Percentiles rank a stretch among this genome's conserved stretches.
Conservation (phyloP, 2,797 vertebrate species). For the Tympanoctomys barrerae region DNA sequence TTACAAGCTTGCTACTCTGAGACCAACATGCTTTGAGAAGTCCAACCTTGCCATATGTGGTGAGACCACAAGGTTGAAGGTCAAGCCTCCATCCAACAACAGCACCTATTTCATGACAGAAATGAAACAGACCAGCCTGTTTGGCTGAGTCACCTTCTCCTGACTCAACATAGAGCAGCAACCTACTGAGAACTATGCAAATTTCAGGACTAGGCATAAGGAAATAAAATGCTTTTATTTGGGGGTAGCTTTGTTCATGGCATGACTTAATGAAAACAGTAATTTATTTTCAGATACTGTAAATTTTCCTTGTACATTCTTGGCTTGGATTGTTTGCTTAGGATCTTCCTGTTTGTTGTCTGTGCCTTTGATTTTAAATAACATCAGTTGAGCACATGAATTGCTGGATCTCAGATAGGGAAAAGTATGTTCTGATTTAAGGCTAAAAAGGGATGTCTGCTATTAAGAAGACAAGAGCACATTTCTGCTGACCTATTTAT, state of each 20-base stretch:
- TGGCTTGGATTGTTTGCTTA: neutral
- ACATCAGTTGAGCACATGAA: constrained; percentile 36
- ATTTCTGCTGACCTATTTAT: constrained; percentile 84
- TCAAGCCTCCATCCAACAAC: neutral
- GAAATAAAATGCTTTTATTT: neutral
- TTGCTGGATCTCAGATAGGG: constrained; percentile 65
- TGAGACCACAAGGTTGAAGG: neutral
- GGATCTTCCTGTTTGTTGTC: constrained; percentile 20
- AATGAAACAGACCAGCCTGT: neutral
- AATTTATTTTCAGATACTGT: constrained; percentile 14
- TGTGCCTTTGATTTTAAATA: constrained; percentile 62
- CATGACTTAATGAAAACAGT: neutral
- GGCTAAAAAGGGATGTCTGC: constrained; percentile 78
- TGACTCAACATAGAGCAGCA: neutral
- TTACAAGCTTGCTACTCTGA: neutral
- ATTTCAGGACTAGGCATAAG: neutral
- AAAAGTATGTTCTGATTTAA: constrained; percentile 82
- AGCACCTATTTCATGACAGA: neutral
- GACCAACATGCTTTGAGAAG: neutral
- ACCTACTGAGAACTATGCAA: rapidly evolving
- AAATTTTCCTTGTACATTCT: neutral
- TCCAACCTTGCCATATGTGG: rapidly evolving
- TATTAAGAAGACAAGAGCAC: constrained; percentile 81
- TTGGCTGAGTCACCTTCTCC: no score
- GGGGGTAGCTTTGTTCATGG: neutral